phyloP scores from a whole-genome alignment of 2,113 vertebrate genomes.

The Amazona vittata region DNA sequence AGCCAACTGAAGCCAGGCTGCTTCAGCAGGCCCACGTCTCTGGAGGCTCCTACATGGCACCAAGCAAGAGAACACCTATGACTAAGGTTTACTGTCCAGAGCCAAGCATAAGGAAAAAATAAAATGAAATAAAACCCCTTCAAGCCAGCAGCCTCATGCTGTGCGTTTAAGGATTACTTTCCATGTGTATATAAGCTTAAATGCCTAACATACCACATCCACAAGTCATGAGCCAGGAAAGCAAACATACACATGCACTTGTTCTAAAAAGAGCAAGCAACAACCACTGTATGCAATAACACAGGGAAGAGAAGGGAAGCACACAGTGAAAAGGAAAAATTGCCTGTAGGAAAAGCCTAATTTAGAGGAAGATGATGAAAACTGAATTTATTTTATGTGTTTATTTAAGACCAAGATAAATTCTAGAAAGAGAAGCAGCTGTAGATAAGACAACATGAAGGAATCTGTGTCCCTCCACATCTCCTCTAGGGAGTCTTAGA shows the following conservation, averaged over 20 bases:
- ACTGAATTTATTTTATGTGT: not conserved
- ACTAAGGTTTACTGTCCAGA: not conserved
- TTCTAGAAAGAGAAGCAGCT: not conserved
- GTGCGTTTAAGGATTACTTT: not conserved
- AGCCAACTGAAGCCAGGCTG: conserved; percentile 22
- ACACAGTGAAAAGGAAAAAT: not conserved
- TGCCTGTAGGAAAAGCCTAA: not conserved
- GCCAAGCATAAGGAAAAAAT: not conserved
- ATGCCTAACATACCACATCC: not conserved
- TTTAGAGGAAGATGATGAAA: not conserved
- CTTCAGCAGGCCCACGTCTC: not conserved
- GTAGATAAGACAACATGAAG: not conserved
- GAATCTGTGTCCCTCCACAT: not conserved
- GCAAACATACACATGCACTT: not conserved
- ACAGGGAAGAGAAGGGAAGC: not conserved
- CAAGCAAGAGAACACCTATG: not conserved
- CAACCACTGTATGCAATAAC: not conserved
- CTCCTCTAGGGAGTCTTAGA: not conserved
- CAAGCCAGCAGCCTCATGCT: not conserved
- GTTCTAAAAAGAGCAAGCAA: not conserved
- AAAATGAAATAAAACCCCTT: not conserved
- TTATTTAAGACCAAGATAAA: not conserved
- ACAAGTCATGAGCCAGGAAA: not conserved
- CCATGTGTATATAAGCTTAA: not conserved
- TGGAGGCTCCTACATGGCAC: not conserved